These are phyloP conservation scores for Euzophera pinguis DNA, from an alignment of 2,888 invertebrate genomes.

Conservation along the genomic window DNA sequence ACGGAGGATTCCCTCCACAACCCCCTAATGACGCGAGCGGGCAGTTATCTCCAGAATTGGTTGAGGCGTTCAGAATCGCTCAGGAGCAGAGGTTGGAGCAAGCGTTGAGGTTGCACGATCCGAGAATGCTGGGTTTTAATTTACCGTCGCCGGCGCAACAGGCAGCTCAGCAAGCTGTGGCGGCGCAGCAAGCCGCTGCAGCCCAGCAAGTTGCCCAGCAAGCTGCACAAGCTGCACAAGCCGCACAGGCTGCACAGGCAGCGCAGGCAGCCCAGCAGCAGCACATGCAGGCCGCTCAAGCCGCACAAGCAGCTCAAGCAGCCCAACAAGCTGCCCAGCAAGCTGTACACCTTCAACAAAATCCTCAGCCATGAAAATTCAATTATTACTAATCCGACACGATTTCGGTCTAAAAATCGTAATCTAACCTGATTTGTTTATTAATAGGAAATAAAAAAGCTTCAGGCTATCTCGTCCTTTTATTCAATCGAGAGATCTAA, in stretches of 20 bases:
- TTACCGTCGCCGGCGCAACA: constrained; percentile 73
- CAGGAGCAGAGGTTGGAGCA: constrained; percentile 91
- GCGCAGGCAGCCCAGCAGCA: constrained; percentile 72
- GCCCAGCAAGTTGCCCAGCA: constrained; percentile 47
- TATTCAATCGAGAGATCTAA: no score
- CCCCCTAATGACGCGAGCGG: constrained; percentile 64
- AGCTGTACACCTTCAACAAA: constrained; percentile 77
- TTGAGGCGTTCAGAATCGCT: constrained; percentile 84
- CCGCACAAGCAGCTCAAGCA: constrained; percentile 46
- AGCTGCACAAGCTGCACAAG: constrained; percentile 45
- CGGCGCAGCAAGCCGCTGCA: constrained; percentile 52
- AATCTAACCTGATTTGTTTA: constrained; percentile 24
- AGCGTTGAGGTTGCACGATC: constrained; percentile 90
- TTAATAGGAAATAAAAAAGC: constrained; percentile 34
- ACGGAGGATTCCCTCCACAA: constrained; percentile 68
- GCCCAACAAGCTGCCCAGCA: constrained; percentile 72
- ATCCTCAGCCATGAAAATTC: constrained; percentile 87
- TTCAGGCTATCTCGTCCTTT: not conserved
- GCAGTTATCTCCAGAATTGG: constrained; percentile 84
- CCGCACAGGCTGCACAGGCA: constrained; percentile 43
- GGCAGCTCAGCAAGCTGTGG: constrained; percentile 47
- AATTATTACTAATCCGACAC: constrained; percentile 86
- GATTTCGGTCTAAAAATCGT: constrained; percentile 56
- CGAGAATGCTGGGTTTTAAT: constrained; percentile 88
- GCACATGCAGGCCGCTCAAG: constrained; percentile 61